Conservation (phyloP, 92 coral and sea anemone genomes). For the Bergia sp. region DNA sequence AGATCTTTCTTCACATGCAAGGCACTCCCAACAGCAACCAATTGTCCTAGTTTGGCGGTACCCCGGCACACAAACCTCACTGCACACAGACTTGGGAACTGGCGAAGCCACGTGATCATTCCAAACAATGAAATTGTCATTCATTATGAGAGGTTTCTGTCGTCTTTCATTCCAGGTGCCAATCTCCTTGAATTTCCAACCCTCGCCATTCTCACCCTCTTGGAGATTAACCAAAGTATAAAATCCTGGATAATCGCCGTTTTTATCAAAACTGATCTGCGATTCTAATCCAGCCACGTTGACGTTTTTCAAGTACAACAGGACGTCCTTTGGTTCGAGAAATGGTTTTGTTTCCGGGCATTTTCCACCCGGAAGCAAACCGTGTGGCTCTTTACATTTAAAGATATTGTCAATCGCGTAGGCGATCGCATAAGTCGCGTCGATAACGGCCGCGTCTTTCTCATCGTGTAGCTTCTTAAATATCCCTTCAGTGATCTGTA, state of each 20-base stretch:
- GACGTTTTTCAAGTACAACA: slow-evolving; percentile 59
- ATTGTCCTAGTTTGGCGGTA: slow-evolving; percentile 70
- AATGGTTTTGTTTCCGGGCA: slow-evolving; percentile 64
- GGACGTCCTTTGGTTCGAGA: slow-evolving; percentile 59
- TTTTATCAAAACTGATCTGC: slow-evolving; percentile 64
- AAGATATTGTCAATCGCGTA: slow-evolving; percentile 78
- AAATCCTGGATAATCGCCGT: slow-evolving; percentile 70
- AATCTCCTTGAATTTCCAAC: slow-evolving; percentile 59
- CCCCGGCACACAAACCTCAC: slow-evolving; percentile 72
- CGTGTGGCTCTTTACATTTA: slow-evolving; percentile 58
- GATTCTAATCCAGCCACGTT: slow-evolving; percentile 54
- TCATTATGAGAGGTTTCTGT: slow-evolving; percentile 39
- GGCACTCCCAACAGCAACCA: slow-evolving; percentile 87
- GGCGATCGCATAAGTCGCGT: slow-evolving; percentile 88
- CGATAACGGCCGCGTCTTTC: slow-evolving; percentile 74
- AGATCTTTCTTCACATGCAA: slow-evolving; percentile 60
- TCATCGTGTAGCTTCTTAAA: slow-evolving; percentile 57
- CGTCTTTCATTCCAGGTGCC: slow-evolving; percentile 71
- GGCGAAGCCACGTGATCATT: slow-evolving; percentile 53
- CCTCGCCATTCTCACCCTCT: slow-evolving; percentile 37
- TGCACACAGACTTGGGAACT: slow-evolving; percentile 77
- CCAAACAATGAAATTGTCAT: slow-evolving; percentile 59
- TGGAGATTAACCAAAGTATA: slow-evolving; percentile 77
- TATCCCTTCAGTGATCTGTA: slow-evolving; percentile 48
- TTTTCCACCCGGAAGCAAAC: slow-evolving; percentile 30